phyloP scores from a whole-genome alignment of 1,140 invertebrate genomes.

The Littorina saxatilis region DNA sequence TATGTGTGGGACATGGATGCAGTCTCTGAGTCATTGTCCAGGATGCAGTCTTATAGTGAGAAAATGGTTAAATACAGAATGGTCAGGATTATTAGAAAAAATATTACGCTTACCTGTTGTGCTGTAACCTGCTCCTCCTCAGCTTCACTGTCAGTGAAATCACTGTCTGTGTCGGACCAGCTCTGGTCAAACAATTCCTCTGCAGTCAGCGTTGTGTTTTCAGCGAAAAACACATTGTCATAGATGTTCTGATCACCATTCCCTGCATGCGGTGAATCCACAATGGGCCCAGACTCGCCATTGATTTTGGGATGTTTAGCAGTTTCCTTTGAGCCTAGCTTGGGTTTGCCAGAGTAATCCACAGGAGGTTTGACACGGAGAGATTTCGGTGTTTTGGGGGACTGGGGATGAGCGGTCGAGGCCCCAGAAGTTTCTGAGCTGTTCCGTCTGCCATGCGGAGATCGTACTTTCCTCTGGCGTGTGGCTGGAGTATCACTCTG shows the following conservation, averaged over 20 bases:
- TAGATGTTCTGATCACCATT: neutral
- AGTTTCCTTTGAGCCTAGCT: neutral
- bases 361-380: conserved; percentile 1
- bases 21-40: too few species aligned
- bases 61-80: too few species aligned
- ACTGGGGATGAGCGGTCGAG: neutral
- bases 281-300: neutral
- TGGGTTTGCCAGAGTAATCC: conserved; percentile 6
- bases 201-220: conserved; percentile 42
- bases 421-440: neutral
- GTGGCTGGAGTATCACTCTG: neutral
- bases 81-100: too few species aligned
- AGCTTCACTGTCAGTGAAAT: conserved; percentile 49
- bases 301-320: neutral
- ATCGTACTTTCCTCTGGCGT: neutral
- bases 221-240: conserved; percentile 12
- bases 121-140: conserved; percentile 38
- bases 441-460: neutral
- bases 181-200: conserved; percentile 63
- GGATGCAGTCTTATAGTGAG: too few species aligned
- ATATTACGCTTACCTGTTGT: neutral
- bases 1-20: too few species aligned
- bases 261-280: neutral
- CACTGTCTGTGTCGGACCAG: conserved; percentile 64
- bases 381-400: neutral